Conservation (phyloP, 2,888 invertebrate genomes). For the Kryphioiulus occultus region DNA sequence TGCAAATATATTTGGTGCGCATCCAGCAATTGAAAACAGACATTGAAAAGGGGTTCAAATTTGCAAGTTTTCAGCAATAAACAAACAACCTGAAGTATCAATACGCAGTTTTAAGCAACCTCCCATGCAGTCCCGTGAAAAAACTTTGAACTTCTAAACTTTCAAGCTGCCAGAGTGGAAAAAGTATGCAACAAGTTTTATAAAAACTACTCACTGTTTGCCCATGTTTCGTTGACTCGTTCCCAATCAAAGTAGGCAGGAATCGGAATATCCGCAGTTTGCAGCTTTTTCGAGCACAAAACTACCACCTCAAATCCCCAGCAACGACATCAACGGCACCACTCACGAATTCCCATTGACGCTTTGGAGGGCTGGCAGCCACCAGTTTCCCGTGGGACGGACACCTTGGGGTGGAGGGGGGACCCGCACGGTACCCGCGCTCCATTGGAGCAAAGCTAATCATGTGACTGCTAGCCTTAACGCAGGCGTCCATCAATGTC, state of each 20-base stretch:
- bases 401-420: slow-evolving; percentile 20
- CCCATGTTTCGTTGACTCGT: neutral
- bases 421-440: neutral
- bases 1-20: too few species aligned
- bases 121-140: too few species aligned
- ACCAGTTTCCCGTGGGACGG: neutral
- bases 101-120: too few species aligned
- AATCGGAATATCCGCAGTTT: neutral
- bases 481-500: neutral
- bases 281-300: neutral
- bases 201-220: neutral
- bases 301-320: neutral
- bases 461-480: neutral
- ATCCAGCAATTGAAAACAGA: too few species aligned
- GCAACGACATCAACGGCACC: neutral
- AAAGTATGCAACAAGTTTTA: too few species aligned
- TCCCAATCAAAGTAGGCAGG: neutral
- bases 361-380: neutral
- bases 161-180: too few species aligned
- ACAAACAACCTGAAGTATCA: too few species aligned
- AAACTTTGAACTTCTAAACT: too few species aligned
- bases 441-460: neutral
- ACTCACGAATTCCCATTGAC: slow-evolving; percentile 11
- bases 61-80: too few species aligned
- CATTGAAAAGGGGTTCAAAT: too few species aligned